Evolutionary conservation across 2,888 invertebrate species (phyloP), one percentile per base, ranked within the genome.

Genomic region (Caenorhabditis imperialis): DNA sequence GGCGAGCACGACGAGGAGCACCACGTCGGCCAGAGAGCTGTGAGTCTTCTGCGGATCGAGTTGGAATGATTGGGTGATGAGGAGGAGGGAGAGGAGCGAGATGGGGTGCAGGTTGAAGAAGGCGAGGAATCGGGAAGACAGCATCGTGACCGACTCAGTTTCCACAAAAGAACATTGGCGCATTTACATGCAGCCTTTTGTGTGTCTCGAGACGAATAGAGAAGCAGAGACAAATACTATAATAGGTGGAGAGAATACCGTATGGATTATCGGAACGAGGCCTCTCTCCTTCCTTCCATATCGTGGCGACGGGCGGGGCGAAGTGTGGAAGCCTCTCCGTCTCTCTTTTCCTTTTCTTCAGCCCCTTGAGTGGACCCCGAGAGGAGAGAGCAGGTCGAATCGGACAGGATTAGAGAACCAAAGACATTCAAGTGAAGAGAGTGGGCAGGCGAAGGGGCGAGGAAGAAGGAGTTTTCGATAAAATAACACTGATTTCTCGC

Each of bases 401-500:
- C 50, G 42, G 42, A 65, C 57, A 67, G 57, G 51, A 67, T 67
- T 67, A 67, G 67, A 67, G 67, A 67, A 42, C 30, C 44, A 67
- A 57, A 67, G 57, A 44, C 20, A 27, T 35, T 25, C 55, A 55
- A 25, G 63, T 57, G n/a, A n/a, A n/a, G n/a, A n/a, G n/a, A n/a
- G n/a, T n/a, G n/a, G n/a, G n/a, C n/a, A n/a, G n/a, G n/a, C n/a
- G n/a, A n/a, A n/a, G n/a, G n/a, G n/a, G n/a, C n/a, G n/a, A n/a
- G n/a, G n/a, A n/a, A n/a, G n/a, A n/a, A n/a, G n/a, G n/a, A n/a
- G n/a, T n/a, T n/a, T 67, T 67, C 67, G 67, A 67, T 67, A 67
- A 67, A 67, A 67, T 67, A 57, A 51, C 67, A 58, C 57, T 57
- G 67, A 67, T 67, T 67, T 57, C 57, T 58, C 22, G 45, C 57